Base-by-base conservation (phyloP, 2,797 vertebrate species). In the Oreonectes daqikongensis region DNA sequence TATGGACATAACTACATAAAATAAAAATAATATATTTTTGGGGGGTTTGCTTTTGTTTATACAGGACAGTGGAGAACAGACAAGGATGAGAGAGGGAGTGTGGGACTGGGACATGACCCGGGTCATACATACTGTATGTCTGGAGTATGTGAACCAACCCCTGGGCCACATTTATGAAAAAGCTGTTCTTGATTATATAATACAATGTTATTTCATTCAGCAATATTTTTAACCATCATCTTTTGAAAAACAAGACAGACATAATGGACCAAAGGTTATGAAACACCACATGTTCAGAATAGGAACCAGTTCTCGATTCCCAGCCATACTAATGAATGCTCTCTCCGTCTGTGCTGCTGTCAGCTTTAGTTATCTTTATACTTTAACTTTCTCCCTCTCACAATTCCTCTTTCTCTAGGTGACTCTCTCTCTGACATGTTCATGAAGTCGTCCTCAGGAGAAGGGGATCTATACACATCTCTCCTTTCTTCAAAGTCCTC, bases 381-480 rank as follows among this genome's bases (percentile, higher is more conserved):
- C 57, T 2, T 3, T 30, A 26, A 28, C 61, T 74, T n/a, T 60
- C 65, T 20, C 12, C 30, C 53, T 80, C 57, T 46, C 0, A 79
- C 28, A 66, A 74, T 78, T 57, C 86, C 42, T 84, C 20, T 89
- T 28, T 84, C 87, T 90, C 12, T 82, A 97, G 96, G 91, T 89
- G 88, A 90, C 68, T 75, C 89, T 32, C 91, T 89, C 84, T 89
- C 92, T 74, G 88, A 90, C 0, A 87, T 85, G 79, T 92, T 90
- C 69, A 89, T 80, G 90, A 94, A 88, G 89, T 88, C 92, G 1
- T 89, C 93, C 0, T 92, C 89, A 9, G 92, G 91, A 0, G 94
- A 94, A 50, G 93, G 90, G 60, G 92, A 95, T 10, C 93, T 97
- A 84, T 99, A 99, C 85, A 98, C 97, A 1, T 96, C 96, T 53